Evolutionary conservation across 1,140 invertebrate species (phyloP), one percentile per base, ranked within the genome.

Genomic region (Zophobas morio): DNA sequence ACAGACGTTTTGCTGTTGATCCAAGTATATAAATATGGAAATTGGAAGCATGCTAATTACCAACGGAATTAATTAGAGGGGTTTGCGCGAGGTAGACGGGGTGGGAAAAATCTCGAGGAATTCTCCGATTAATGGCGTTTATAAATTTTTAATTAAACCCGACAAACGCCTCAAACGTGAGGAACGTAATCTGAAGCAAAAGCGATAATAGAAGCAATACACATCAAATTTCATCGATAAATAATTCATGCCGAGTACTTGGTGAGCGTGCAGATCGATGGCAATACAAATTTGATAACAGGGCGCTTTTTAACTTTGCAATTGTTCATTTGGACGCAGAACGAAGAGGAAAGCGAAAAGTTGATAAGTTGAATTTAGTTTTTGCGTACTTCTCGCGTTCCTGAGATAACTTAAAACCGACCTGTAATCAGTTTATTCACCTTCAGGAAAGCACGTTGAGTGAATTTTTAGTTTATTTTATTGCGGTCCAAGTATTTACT

Each of bases 111-210:
- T 56, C 20, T 4, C 54, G 54, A 35, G 54, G 20, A 56, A 33
- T 33, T 56, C 42, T 4, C 20, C 54, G 20, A 33, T 56, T 56
- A 32, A 33, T 56, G 6, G 6, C 34, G n/a, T 60, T 60, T 60
- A 60, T 60, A 37, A 60, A 60, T 60, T 60, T 60, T 60, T 60
- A 60, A 60, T 60, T 60, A 60, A 60, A 60, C 56, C 34, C 8
- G 56, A 36, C 56, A 60, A 60, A 60, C 34, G 20, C 2, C 53
- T 54, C 56, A 39, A 36, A 60, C 56, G 56, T 60, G 56, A 60
- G 56, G 37, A 60, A n/a, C 56, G 34, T 60, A 60, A 60, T 60
- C 8, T 4, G n/a, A 54, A 54, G 53, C 53, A 54, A 54, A 54
- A 54, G 53, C 53, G 53, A 54, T 54, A 54, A 54, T 54, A 54